Base-by-base conservation (phyloP, 2,888 invertebrate species). In the Oegoconia quadripuncta region DNA sequence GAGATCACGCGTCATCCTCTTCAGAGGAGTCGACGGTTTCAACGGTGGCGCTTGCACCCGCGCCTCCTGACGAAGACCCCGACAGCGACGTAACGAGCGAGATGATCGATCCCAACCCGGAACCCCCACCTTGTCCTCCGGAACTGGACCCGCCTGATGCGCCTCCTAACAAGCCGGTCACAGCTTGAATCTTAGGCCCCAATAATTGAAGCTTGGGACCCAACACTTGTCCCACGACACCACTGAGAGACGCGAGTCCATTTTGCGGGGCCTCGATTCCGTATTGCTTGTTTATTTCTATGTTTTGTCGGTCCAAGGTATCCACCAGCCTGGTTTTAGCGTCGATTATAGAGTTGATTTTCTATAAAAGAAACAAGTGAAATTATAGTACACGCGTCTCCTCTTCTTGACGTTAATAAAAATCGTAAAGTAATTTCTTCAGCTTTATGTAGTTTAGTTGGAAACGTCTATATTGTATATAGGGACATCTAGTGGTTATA, bases 271-370 rank as follows among this genome's bases (percentile, higher is more conserved):
- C 61, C 59, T 91, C 91, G 61, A 95, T 95, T 32, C 92, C 92
- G 66, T 91, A 93, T 59, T 92, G 92, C 50, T 90, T 90, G 75
- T 95, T 95, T 74, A 95, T 91, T 58, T 90, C 92, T 55, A 93
- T 90, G 77, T 95, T 95, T 51, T 91, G 77, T 35, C 88, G 89
- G 75, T 95, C 95, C 65, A 95, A 75, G 34, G 90, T 90, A 38
- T 90, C 88, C 42, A 95, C 88, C 55, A 92, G 90, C 20, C 90
- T 89, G 25, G 94, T 95, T 80, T 95, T 95, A 34, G 93, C 91
- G 64, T 95, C 95, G 78, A 95, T 89, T 76, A 94, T 89, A 48
- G 92, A 91, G 83, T 95, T 94, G 86, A 95, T 90, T 92, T 95
- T 95, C 95, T 95, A 89, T 49, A 89, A 79, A 53, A 57, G 39